Evolutionary conservation across 2,888 invertebrate genomes (phyloP).

Genomic region (Hirtodrosophila cameraria): DNA sequence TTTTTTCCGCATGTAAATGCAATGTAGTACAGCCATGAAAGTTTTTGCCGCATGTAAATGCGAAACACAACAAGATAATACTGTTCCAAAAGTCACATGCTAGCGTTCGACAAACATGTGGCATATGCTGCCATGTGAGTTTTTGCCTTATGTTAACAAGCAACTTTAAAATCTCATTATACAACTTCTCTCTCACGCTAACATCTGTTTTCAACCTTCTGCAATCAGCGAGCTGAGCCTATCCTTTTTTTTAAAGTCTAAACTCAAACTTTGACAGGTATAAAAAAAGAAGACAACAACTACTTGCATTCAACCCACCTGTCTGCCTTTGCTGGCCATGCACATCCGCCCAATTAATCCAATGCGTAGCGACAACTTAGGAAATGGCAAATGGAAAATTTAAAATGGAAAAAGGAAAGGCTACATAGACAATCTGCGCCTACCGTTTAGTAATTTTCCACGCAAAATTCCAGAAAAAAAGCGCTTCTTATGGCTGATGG

Average conservation of each 20-base stretch:
- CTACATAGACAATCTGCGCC: slow-evolving; percentile 42
- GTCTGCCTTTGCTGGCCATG: slow-evolving; percentile 19
- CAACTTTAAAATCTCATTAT: too few relatives aligned
- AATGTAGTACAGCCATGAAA: too few relatives aligned
- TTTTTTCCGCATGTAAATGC: too few relatives aligned
- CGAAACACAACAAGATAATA: too few relatives aligned
- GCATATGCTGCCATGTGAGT: too few relatives aligned
- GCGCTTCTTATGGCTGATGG: slow-evolving; percentile 8
- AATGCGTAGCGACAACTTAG: slow-evolving; percentile 45
- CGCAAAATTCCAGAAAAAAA: slow-evolving; percentile 46
- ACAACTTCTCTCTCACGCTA: background rate
- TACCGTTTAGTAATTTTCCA: slow-evolving; percentile 62
- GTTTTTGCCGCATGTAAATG: too few relatives aligned
- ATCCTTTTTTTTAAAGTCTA: background rate
- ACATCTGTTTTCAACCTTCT: background rate
- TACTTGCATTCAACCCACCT: slow-evolving; percentile 14
- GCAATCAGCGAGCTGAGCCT: background rate
- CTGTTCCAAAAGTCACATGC: too few relatives aligned
- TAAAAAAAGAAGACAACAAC: background rate
- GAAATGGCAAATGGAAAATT: background rate
- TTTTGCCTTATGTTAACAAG: too few relatives aligned
- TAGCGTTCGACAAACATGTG: too few relatives aligned
- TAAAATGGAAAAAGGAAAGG: background rate
- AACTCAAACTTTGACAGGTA: slow-evolving; percentile 10
- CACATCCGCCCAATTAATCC: slow-evolving; percentile 71